Evolutionary conservation across 2,113 vertebrate genomes (phyloP).

Genomic region (Upupa epops): DNA sequence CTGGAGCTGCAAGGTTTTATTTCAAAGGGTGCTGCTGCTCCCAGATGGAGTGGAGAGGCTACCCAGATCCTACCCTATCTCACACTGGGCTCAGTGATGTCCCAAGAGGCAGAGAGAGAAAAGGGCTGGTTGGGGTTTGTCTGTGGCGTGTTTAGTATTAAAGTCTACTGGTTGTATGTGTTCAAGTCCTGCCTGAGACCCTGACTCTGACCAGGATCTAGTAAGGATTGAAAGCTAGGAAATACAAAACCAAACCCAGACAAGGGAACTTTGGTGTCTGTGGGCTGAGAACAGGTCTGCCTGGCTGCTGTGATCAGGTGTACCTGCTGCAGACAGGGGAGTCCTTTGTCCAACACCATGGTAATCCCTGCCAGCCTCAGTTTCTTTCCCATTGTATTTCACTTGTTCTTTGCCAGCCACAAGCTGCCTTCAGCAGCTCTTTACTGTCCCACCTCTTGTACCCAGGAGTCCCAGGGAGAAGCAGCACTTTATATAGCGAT

Average conservation of each 20-base stretch:
- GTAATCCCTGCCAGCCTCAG: not conserved
- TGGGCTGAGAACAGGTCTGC: not conserved
- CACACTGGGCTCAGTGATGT: not conserved
- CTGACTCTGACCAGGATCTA: accelerated
- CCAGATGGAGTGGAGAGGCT: not conserved
- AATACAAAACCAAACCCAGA: not conserved
- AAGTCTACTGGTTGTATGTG: not conserved
- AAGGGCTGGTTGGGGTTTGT: not conserved
- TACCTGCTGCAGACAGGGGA: not conserved
- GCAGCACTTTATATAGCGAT: accelerated
- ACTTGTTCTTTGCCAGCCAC: not conserved
- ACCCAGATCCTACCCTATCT: not conserved
- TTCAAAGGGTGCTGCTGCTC: not conserved
- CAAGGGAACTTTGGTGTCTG: not conserved
- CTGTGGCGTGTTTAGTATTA: not conserved
- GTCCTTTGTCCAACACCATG: accelerated
- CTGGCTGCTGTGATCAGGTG: not conserved
- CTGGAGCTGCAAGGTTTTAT: not conserved
- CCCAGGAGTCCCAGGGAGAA: not conserved
- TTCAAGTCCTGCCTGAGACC: not conserved
- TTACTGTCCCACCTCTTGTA: not conserved
- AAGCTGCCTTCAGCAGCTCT: not conserved
- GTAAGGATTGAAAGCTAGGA: not conserved
- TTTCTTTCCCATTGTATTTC: not conserved
- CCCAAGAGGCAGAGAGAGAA: not conserved